Evolutionary conservation across 2,888 invertebrate genomes (phyloP).

Genomic region (Noctuana brunneofusca): DNA sequence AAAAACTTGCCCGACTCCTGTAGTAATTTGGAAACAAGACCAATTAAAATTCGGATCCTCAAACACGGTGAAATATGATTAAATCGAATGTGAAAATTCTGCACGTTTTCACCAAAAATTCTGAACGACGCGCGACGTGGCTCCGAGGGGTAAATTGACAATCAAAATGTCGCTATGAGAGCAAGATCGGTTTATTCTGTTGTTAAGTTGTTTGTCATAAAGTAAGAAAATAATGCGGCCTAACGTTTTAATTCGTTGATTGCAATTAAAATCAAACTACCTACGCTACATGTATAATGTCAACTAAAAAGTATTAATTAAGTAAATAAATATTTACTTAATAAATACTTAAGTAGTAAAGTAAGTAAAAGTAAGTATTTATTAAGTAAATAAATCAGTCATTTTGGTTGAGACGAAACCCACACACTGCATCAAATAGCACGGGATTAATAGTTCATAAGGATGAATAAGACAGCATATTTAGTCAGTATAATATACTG

Average conservation of each 20-base stretch:
- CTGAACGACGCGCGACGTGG: neutral
- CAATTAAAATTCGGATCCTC: conserved; percentile 31
- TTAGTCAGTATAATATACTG: too few species aligned
- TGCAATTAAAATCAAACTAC: neutral
- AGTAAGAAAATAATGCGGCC: neutral
- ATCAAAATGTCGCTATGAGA: conserved; percentile 18
- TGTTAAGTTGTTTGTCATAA: too few species aligned
- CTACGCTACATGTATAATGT: neutral
- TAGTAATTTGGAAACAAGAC: conserved; percentile 17
- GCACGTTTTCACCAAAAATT: conserved; percentile 17
- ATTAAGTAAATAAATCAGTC: too few species aligned
- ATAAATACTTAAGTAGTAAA: too few species aligned
- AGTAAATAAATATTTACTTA: too few species aligned
- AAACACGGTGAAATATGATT: conserved; percentile 25
- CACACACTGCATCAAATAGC: too few species aligned
- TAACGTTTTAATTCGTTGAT: neutral
- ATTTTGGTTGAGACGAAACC: too few species aligned
- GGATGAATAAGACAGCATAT: too few species aligned
- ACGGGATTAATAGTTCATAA: too few species aligned
- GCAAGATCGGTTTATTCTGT: conserved; percentile 12
- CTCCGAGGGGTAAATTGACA: conserved; percentile 13
- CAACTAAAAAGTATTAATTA: too few species aligned
- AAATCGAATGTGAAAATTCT: conserved; percentile 22
- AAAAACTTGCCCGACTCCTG: conserved; percentile 10
- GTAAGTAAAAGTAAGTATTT: too few species aligned